These are phyloP conservation scores for Oreotragus oreotragus DNA, from an alignment of 2,113 vertebrate species.

Conservation along the genomic window DNA sequence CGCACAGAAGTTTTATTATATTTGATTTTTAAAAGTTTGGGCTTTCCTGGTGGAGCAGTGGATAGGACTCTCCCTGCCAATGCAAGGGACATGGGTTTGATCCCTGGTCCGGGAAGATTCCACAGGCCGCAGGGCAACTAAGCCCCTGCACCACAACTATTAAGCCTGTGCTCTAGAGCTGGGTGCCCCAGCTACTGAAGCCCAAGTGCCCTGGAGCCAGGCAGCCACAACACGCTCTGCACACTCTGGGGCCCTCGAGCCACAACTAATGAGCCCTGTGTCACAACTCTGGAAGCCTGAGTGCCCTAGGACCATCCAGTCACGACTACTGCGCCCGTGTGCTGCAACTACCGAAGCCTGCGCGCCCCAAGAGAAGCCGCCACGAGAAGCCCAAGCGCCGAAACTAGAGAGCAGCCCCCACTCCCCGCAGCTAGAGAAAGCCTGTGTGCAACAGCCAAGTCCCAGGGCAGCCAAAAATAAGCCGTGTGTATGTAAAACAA, in stretches of 20 bases:
- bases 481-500: too few species aligned
- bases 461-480: not conserved
- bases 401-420: not conserved
- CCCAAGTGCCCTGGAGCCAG: not conserved
- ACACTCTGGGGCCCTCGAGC: not conserved
- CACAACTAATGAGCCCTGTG: not conserved
- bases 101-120: not conserved
- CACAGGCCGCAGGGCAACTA: not conserved
- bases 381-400: not conserved
- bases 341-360: not conserved
- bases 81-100: not conserved
- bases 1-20: not conserved
- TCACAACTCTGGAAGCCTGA: not conserved
- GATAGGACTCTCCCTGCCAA: not conserved
- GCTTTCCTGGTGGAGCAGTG: not conserved
- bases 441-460: not conserved
- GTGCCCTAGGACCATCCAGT: not conserved
- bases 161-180: not conserved
- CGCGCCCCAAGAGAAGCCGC: not conserved
- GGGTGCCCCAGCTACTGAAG: not conserved
- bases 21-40: not conserved
- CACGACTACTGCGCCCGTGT: accelerated
- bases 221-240: not conserved
- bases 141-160: not conserved
- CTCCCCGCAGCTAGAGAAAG: not conserved